Conservation (phyloP, 2,113 vertebrate species). For the Gadus chalcogrammus region DNA sequence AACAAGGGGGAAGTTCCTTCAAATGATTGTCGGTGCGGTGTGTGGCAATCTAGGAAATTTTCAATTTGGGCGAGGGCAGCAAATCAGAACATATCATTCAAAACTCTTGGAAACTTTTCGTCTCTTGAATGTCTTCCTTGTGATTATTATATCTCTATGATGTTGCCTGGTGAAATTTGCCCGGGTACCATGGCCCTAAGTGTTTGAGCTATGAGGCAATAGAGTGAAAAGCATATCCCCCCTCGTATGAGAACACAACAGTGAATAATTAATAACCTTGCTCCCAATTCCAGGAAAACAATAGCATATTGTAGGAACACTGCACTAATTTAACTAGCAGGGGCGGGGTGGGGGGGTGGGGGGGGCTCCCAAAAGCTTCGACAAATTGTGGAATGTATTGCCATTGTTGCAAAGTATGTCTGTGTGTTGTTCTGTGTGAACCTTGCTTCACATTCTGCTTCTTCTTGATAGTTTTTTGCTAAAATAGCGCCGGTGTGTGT, state of each 20-base stretch:
- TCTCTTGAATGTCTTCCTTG: slow-evolving; percentile 44
- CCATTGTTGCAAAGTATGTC: slow-evolving; percentile 61
- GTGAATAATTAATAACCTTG: slow-evolving; percentile 78
- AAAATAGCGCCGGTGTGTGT: too few relatives aligned
- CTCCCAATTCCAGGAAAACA: slow-evolving; percentile 78
- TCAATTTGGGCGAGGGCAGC: slow-evolving; percentile 18
- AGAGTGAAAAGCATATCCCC: slow-evolving; percentile 73
- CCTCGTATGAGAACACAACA: slow-evolving; percentile 74
- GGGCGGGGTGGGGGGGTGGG: slow-evolving; percentile 11
- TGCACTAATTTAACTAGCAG: slow-evolving; percentile 67
- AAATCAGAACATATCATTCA: slow-evolving; percentile 28
- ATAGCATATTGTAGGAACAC: slow-evolving; percentile 73
- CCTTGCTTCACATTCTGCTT: not conserved
- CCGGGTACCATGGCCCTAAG: slow-evolving; percentile 66
- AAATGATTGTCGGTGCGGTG: slow-evolving; percentile 30
- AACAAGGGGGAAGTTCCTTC: slow-evolving; percentile 35
- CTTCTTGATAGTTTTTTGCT: slow-evolving; percentile 47
- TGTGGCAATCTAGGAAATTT: slow-evolving; percentile 23
- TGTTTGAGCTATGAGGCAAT: slow-evolving; percentile 77
- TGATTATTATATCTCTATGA: slow-evolving; percentile 60
- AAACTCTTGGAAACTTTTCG: slow-evolving; percentile 68
- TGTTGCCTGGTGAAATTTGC: slow-evolving; percentile 72
- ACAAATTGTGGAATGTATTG: slow-evolving; percentile 53
- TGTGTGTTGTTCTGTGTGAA: slow-evolving; percentile 44
- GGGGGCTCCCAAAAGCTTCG: slow-evolving; percentile 51